These are phyloP conservation scores for Spodoptera frugiperda DNA, from an alignment of 1,140 invertebrate genomes.

Conservation along the genomic window DNA sequence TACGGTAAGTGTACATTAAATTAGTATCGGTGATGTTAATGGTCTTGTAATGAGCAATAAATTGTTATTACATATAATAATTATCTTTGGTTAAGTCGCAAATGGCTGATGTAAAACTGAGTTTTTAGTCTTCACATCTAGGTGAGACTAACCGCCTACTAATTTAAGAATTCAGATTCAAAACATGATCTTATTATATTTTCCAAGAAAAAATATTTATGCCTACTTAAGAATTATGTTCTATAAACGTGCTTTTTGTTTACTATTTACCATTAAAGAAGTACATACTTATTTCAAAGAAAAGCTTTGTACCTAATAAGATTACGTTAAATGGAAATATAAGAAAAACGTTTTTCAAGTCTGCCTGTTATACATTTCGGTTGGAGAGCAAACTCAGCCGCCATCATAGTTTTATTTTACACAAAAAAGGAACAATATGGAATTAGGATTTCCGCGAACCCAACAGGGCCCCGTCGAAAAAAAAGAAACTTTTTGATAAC, in stretches of 20 bases:
- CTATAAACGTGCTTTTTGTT: no score
- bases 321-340: no score
- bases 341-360: not conserved
- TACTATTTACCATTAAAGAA: no score
- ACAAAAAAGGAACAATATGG: constrained; percentile 12
- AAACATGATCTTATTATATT: not conserved
- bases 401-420: constrained; percentile 23
- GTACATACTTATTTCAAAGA: no score
- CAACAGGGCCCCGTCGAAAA: not conserved
- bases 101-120: no score
- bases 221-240: no score
- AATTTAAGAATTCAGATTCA: no score
- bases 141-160: no score
- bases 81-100: no score
- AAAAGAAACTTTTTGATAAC: not conserved
- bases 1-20: constrained; percentile 4
- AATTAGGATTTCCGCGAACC: constrained; percentile 2
- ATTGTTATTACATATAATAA: no score
- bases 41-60: not conserved
- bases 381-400: not conserved
- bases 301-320: no score
- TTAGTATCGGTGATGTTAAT: not conserved
- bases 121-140: no score
- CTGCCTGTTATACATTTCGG: not conserved
- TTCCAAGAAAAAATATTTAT: not conserved